Conservation (phyloP, 2,797 vertebrate species). For the Lacerta agilis region DNA sequence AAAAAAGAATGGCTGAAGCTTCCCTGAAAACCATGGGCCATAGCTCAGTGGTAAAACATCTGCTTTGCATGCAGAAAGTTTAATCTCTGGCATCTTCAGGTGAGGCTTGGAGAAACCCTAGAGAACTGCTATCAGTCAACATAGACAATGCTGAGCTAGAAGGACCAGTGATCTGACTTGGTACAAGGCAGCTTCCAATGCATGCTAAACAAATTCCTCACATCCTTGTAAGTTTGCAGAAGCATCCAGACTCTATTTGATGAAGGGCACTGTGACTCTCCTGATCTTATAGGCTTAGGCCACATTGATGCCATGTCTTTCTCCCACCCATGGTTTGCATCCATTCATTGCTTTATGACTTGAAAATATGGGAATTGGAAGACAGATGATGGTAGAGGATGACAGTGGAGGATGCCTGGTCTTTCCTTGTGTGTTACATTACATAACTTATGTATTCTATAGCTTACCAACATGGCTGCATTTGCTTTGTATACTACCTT, state of each 20-base stretch:
- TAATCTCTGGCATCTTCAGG: too few species aligned
- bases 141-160: too few species aligned
- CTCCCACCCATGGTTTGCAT: background rate
- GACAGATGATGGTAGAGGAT: background rate
- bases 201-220: background rate
- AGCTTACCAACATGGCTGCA: too few species aligned
- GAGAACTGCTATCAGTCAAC: too few species aligned
- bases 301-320: background rate
- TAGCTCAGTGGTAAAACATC: too few species aligned
- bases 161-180: too few species aligned
- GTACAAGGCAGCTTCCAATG: too few species aligned
- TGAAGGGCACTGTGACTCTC: background rate
- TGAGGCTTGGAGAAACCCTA: too few species aligned
- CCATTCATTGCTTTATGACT: background rate
- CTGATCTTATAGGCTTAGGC: background rate
- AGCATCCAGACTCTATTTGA: background rate
- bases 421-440: background rate
- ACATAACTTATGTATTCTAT: background rate
- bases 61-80: too few species aligned
- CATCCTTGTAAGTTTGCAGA: background rate
- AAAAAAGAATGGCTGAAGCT: background rate
- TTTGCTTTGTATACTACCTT: background rate
- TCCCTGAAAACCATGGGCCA: background rate
- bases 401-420: background rate
- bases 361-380: background rate